phyloP scores from a whole-genome alignment of 2,888 invertebrate species.

The Ethmia dodecea region DNA sequence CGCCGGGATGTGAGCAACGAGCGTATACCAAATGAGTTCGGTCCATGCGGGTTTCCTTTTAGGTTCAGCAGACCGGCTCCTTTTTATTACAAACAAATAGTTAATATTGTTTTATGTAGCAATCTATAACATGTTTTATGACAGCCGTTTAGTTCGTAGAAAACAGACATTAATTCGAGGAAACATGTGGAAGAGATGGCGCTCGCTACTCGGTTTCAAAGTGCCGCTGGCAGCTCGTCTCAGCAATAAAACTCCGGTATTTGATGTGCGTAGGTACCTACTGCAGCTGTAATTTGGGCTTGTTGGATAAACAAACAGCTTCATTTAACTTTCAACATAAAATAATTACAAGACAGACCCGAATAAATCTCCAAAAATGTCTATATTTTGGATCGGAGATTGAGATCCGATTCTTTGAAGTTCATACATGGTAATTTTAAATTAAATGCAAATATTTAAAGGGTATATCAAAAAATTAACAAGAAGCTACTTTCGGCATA shows the following conservation, averaged over 20 bases:
- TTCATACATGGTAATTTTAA: too few species aligned
- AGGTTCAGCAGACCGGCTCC: conserved; percentile 25
- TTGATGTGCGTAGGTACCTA: conserved; percentile 66
- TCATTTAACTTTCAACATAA: conserved; percentile 50
- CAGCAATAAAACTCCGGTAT: conserved; percentile 54
- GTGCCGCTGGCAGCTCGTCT: conserved; percentile 54
- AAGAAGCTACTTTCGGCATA: too few species aligned
- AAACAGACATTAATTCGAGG: conserved; percentile 75
- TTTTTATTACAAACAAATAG: conserved; percentile 61
- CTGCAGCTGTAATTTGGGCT: conserved; percentile 51
- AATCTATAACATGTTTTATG: conserved; percentile 64
- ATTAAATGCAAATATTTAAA: too few species aligned
- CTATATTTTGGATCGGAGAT: too few species aligned
- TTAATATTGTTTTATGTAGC: conserved; percentile 64
- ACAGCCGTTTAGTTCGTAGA: conserved; percentile 68
- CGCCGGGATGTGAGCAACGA: too few species aligned
- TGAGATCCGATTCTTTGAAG: too few species aligned
- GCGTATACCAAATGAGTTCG: too few species aligned
- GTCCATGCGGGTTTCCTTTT: conserved; percentile 19
- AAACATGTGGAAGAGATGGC: conserved; percentile 72
- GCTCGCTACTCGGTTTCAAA: conserved; percentile 70
- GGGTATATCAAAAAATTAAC: too few species aligned
- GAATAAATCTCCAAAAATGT: conserved; percentile 3
- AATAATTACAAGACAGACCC: conserved; percentile 30
- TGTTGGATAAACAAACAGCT: conserved; percentile 62